Base-by-base conservation (phyloP, 2,797 vertebrate genomes). In the Neomorphus geoffroyi region DNA sequence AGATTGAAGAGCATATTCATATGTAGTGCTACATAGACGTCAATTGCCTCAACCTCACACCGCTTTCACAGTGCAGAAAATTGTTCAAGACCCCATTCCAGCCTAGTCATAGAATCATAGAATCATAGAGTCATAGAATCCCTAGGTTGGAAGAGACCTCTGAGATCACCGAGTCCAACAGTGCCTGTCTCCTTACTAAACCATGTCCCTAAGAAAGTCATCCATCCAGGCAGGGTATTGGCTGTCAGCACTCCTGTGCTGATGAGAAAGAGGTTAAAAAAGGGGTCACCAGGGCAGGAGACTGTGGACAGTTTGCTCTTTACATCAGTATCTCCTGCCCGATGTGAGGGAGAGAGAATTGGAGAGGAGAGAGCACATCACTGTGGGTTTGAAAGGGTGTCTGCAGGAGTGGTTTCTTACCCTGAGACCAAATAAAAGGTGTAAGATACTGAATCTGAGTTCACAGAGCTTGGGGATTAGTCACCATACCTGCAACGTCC, bases 1-100 rank as follows among this genome's bases (percentile, higher is more conserved):
- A 1, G 50, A n/a, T 64, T 0, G 0, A 79, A 72, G n/a, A 64
- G 24, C 24, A 19, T 22, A 11, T 82, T 79, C 12, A 6, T 62
- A 30, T 26, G 13, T 64, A 30, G 30, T 48, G 65, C 41, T 88
- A 57, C 22, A 43, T 53, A 22, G 23, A 17, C 5, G 9, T 54
- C 11, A 60, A 14, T 67, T 72, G 30, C 58, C 35, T 82, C 39
- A 67, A 57, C 10, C 22, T 88, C 46, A 51, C 66, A n/a, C 65
- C 65, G 19, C 10, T 35, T 80, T 82, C 71, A 56, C 33, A 30
- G n/a, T 35, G 33, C 57, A 62, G 15, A 67, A 53, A 18, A 60
- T 11, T 26, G 33, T 46, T 75, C 11, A 51, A 65, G 37, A 73
- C 35, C 35, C 45, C 22, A 26, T n/a, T 45, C 33, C 72, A 77